phyloP scores from a whole-genome alignment of 2,113 vertebrate species.

The Scophthalmus maximus region DNA sequence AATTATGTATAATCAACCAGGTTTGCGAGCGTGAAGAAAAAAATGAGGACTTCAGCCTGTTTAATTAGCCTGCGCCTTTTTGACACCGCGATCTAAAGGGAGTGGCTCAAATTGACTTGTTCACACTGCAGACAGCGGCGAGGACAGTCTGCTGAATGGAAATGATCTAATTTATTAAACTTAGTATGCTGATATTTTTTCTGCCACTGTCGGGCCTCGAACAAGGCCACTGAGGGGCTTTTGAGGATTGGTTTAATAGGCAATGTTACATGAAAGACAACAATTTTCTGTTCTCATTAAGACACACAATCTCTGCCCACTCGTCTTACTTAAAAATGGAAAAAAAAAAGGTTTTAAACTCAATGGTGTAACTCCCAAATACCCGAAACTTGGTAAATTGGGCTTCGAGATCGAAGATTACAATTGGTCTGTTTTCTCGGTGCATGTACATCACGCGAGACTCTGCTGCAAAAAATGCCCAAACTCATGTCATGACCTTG shows the following conservation, averaged over 20 bases:
- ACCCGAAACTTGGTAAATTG: neutral
- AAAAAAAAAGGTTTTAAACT: slow-evolving; percentile 29
- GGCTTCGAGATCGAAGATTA: neutral
- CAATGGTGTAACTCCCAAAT: neutral
- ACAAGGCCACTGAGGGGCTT: slow-evolving; percentile 35
- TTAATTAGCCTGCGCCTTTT: slow-evolving; percentile 50
- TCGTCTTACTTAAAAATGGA: slow-evolving; percentile 32
- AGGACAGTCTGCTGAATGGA: slow-evolving; percentile 46
- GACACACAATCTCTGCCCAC: slow-evolving; percentile 28
- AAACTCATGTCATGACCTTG: slow-evolving; percentile 29
- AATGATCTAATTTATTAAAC: slow-evolving; percentile 60
- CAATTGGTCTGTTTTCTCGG: neutral
- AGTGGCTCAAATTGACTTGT: slow-evolving; percentile 61
- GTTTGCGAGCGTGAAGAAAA: neutral
- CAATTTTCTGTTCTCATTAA: slow-evolving; percentile 54
- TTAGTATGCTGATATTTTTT: slow-evolving; percentile 33
- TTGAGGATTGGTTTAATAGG: slow-evolving; percentile 47
- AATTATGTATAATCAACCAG: slow-evolving; percentile 11
- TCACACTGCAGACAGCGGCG: slow-evolving; percentile 46
- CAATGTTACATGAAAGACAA: slow-evolving; percentile 43
- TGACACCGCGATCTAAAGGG: slow-evolving; percentile 52
- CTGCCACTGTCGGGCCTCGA: slow-evolving; percentile 20
- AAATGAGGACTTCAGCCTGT: slow-evolving; percentile 28
- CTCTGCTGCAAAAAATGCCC: slow-evolving; percentile 3
- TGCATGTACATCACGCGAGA: slow-evolving; percentile 22